Percentiles rank a stretch among this genome's conserved stretches.
Conservation (phyloP, 2,113 vertebrate genomes). For the Amphilophus citrinellus region DNA sequence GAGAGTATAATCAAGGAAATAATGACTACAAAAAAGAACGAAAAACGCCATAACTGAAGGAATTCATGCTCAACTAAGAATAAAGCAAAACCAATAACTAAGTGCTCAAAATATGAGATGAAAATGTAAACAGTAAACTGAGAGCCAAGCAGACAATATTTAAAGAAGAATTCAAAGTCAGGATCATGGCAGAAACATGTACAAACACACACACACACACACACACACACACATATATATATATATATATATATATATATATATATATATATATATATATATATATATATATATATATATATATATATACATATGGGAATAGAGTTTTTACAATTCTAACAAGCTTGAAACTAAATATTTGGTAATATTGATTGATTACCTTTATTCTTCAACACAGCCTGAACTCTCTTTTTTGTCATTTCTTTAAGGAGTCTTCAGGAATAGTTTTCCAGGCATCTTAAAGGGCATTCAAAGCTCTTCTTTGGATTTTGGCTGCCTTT, state of each 20-base stretch:
- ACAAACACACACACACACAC: background rate
- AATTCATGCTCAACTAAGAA: slow-evolving; percentile 4
- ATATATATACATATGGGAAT: background rate
- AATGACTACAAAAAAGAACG: background rate
- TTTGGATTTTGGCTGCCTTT: background rate
- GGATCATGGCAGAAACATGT: background rate
- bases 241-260: too few species aligned
- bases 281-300: too few species aligned
- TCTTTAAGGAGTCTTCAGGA: background rate
- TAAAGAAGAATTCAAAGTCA: background rate
- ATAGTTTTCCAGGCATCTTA: background rate
- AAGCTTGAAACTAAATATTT: background rate
- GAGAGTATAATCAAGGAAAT: background rate
- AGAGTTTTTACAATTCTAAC: background rate
- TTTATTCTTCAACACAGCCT: background rate
- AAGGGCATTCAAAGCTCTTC: background rate
- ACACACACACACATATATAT: too few species aligned
- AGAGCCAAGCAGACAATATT: background rate
- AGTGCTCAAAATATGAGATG: background rate
- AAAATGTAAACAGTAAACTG: background rate
- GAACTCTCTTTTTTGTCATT: background rate
- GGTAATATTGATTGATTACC: background rate
- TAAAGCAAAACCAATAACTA: background rate
- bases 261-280: too few species aligned
- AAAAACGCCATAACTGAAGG: background rate